Evolutionary conservation across 2,888 invertebrate species (phyloP).

Genomic region (Steinernema hermaphroditum): DNA sequence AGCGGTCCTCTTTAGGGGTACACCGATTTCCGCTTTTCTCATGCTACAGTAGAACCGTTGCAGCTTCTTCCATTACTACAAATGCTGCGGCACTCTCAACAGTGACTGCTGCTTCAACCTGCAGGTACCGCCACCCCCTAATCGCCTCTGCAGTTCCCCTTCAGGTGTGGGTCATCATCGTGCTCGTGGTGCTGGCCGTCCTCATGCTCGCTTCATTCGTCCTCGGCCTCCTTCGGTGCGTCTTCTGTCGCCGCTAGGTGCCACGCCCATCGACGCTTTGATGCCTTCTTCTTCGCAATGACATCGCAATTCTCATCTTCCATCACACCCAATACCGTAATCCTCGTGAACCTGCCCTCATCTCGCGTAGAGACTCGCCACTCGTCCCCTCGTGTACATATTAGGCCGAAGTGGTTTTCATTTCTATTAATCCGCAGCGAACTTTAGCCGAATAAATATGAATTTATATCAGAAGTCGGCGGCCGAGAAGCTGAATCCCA

Average conservation of each 20-base stretch:
- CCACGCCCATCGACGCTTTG: not conserved
- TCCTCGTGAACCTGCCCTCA: constrained; percentile 8
- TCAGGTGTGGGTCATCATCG: constrained; percentile 59
- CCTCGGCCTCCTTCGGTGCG: constrained; percentile 55
- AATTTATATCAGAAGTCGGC: not conserved
- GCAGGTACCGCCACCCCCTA: constrained; percentile 42
- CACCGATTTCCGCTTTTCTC: too few species aligned
- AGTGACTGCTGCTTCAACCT: constrained; percentile 62
- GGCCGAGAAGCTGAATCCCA: not conserved
- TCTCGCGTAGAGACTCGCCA: constrained; percentile 9
- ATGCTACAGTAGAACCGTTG: too few species aligned
- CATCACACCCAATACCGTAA: not conserved
- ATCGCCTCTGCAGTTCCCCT: constrained; percentile 19
- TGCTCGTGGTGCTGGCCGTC: constrained; percentile 57
- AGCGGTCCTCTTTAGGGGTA: too few species aligned
- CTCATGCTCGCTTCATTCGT: constrained; percentile 56
- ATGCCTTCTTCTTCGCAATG: not conserved
- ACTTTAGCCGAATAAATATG: too few species aligned
- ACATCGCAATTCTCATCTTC: not conserved
- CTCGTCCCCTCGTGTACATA: too few species aligned
- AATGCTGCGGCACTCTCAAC: constrained; percentile 61
- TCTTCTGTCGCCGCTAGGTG: constrained; percentile 55
- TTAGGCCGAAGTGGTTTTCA: too few species aligned
- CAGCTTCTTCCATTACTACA: constrained; percentile 62
- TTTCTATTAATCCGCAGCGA: too few species aligned